Base-by-base conservation (phyloP, 2,113 vertebrate genomes). In the Cygnus atratus region DNA sequence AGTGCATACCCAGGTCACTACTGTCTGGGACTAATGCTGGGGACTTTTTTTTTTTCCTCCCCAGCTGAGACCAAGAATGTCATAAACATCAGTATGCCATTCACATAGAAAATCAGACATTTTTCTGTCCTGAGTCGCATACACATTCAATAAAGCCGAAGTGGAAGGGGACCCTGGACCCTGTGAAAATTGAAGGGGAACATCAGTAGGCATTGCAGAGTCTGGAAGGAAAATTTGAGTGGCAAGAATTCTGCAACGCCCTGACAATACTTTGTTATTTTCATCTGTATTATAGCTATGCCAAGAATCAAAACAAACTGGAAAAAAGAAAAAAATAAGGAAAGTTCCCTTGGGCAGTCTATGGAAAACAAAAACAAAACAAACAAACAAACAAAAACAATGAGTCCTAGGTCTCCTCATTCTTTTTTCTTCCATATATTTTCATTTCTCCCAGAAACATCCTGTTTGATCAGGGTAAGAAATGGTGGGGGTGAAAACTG, bases 41-140 rank as follows among this genome's bases (percentile, higher is more conserved):
- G 21, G 21, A 37, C 35, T 24, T 26, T 75, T 81, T 80, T 80
- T 85, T 88, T 3, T 1, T 76, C 7, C 37, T 92, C 31, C 63
- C 61, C 81, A 72, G 13, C 13, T 68, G 33, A 78, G 61, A 86
- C 18, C 7, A 21, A 44, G 35, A 83, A 57, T 63, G 21, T 50
- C 24, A 57, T n/a, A 72, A 75, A 54, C 29, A 90, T 93, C 39
- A 75, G 48, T 41, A 79, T 82, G 57, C 29, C 17, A 92, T 95
- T 88, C 87, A 82, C 77, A 72, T 10, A 88, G 76, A 70, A 89
- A 82, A 73, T 48, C 58, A 66, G 44, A 31, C 3, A 20, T 68
- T 83, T 44, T 91, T 91, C 58, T 83, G 16, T 50, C 41, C 28
- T 74, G 39, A 3, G 3, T 44, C 76, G 28, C 41, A 73, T 73